Evolutionary conservation across 2,888 invertebrate species (phyloP), one percentile per base, ranked within the genome.

Genomic region (Helobdella robusta): DNA sequence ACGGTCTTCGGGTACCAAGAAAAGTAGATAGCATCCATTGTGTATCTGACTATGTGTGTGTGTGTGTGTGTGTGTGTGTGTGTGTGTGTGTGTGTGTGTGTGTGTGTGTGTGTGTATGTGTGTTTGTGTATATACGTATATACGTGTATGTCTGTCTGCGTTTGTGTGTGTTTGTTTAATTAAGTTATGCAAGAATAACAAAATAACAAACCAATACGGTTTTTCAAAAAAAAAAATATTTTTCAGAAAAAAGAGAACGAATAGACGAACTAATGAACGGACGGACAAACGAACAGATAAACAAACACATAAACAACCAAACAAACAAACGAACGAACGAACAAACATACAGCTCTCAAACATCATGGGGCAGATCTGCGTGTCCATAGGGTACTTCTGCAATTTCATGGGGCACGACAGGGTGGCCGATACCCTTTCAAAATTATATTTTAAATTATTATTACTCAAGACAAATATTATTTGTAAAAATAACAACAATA

Each of bases 321-420:
- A n/a, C n/a, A n/a, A n/a, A n/a, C n/a, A n/a, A n/a, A n/a, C n/a
- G n/a, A n/a, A n/a, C n/a, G n/a, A n/a, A n/a, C n/a, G n/a, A 46
- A 64, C 23, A 40, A 61, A 74, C 76, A 74, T 67, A 77, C 77
- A 77, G 65, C 76, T 76, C 66, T 77, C 75, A 63, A 77, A 73
- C 58, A 74, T 70, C 69, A 77, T 73, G 2, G 74, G 73, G 65
- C 76, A 77, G 2, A 54, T 68, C 65, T 77, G 76, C 4, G 73
- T 71, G 68, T 77, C 77, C 40, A 77, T 65, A 0, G 77, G 77
- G 66, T 76, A 77, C 66, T 76, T 76, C 25, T 73, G 69, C 25
- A 77, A 70, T 28, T 73, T 67, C 77, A 77, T 77, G 15, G 73
- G 72, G 59, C 76, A 77, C 36, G 73, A 72, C 20, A 75, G 67